A percentile compares a stretch with the other conserved stretches of the same genome.
Evolutionary conservation across 2,113 vertebrate species (phyloP).

Genomic region (Cyphomyrus discorhynchus): DNA sequence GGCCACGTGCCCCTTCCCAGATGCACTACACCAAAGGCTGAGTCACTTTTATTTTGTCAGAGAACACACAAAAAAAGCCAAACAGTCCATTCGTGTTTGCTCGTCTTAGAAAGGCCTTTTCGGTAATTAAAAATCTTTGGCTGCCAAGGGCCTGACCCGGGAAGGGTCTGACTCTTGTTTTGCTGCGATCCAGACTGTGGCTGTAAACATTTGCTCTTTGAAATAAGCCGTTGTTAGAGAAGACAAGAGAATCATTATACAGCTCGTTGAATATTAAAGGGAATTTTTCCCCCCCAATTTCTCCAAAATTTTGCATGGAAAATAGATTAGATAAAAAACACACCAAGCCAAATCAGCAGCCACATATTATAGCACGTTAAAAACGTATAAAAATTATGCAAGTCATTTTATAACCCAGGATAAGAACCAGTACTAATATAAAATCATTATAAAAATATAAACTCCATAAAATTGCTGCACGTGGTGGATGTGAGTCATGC

Average conservation of each 20-base stretch:
- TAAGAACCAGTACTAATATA: not conserved
- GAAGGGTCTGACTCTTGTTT: not conserved
- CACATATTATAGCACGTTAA: not conserved
- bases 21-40: not conserved
- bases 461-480: not conserved
- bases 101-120: not conserved
- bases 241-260: not conserved
- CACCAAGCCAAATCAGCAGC: not conserved
- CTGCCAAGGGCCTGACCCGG: too few relatives aligned
- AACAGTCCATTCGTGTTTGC: too few relatives aligned
- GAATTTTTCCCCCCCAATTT: not conserved
- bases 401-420: not conserved
- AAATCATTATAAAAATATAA: not conserved
- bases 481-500: not conserved
- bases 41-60: not conserved
- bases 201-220: not conserved
- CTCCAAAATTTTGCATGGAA: not conserved
- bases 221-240: not conserved
- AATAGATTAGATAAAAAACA: not conserved
- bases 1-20: not conserved
- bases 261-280: not conserved
- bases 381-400: not conserved
- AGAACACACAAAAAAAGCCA: not conserved
- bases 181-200: not conserved
- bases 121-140: not conserved